Base-by-base conservation (phyloP, 1,140 invertebrate genomes). In the Sitobion miscanthi region DNA sequence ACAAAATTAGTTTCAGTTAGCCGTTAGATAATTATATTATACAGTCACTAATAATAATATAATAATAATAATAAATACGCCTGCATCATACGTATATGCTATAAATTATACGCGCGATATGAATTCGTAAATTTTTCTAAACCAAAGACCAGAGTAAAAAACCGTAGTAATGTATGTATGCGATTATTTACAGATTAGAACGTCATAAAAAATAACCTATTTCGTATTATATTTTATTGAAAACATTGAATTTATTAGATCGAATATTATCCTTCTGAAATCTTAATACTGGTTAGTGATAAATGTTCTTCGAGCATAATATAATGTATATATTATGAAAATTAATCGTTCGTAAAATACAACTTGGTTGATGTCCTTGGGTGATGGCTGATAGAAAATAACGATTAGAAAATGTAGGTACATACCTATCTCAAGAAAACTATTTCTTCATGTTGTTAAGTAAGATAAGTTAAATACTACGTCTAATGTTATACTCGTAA, bases 291-390 rank as follows among this genome's bases (percentile, higher is more conserved):
- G 23, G 21, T 69, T 45, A 45, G 35, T 57, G 52, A 42, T 89
- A 57, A 89, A 89, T 89, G 9, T 88, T 49, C 86, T 86, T 30
- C 14, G 85, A 23, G 83, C 45, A 25, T 85, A 35, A 82, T 35
- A 85, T 77, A n/a, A 89, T 11, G 35, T 35, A 21, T 35, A 21
- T 90, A 69, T 69, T 90, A 90, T 5, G 38, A 90, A 45, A 90
- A 69, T 90, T 62, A 90, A 90, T 90, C 89, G 57, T 90, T 90
- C 25, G 57, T 69, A 69, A 62, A 90, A 69, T 90, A 42, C 47
- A n/a, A 69, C 89, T 69, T 90, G 11, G 54, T 69, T 69, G 89
- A 69, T 90, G 89, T 69, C 89, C 57, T 90, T 90, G 89, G 42
- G 38, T 35, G 25, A 45, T 90, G 42, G 89, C 23, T 14, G 38